Conservation (phyloP, 2,113 vertebrate genomes). For the Triplophysa dalaica region DNA sequence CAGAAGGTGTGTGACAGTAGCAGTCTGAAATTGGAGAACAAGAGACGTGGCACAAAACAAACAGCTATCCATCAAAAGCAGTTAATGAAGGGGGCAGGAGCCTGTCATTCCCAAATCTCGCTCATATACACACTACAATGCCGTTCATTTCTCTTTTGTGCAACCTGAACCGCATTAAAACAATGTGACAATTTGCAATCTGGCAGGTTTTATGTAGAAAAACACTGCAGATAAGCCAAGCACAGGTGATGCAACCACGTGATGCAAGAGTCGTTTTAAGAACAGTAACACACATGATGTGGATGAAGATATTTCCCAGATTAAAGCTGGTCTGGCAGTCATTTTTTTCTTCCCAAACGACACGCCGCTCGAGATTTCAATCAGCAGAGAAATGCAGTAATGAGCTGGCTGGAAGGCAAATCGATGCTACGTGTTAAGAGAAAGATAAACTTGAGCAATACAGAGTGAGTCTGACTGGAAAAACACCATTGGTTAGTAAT, state of each 20-base stretch:
- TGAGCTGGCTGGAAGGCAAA: conserved; percentile 27
- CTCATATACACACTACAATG: neutral
- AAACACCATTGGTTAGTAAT: conserved; percentile 27
- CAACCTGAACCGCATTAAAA: neutral
- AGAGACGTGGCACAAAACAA: neutral
- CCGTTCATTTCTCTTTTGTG: neutral
- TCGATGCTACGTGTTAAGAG: conserved; percentile 24
- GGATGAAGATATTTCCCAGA: too few species aligned
- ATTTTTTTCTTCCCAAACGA: neutral
- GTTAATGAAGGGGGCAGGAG: conserved; percentile 20
- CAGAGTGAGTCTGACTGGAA: conserved; percentile 10
- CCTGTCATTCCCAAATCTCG: neutral
- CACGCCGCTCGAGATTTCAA: conserved; percentile 23
- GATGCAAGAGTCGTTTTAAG: too few species aligned
- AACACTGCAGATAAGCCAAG: too few species aligned
- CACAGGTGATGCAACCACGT: too few species aligned
- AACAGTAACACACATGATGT: too few species aligned
- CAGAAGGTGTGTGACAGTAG: neutral
- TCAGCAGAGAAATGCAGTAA: conserved; percentile 37
- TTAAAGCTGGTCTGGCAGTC: too few species aligned
- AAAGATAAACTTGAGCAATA: conserved; percentile 40
- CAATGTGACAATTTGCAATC: neutral
- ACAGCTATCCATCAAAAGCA: conserved; percentile 15
- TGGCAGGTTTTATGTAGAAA: too few species aligned
- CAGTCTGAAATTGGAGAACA: neutral